Evolutionary conservation across 92 coral and sea anemone species (phyloP).

Genomic region (Palythoa grandis): DNA sequence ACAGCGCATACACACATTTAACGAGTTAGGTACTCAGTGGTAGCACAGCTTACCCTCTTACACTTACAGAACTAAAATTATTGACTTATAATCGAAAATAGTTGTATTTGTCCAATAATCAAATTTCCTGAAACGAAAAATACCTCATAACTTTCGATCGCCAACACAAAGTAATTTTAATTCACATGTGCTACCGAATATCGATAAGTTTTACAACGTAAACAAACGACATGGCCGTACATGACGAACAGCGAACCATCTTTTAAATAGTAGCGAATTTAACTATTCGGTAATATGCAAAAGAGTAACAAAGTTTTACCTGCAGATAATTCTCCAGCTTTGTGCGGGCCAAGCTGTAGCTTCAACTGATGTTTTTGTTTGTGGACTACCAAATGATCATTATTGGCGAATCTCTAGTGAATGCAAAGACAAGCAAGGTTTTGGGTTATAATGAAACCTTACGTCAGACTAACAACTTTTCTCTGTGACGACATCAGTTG

Average conservation of each 20-base stretch:
- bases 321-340: slow-evolving; percentile 72
- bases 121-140: not conserved
- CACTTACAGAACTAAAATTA: not conserved
- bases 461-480: slow-evolving; percentile 76
- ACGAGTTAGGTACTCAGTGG: not conserved
- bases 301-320: slow-evolving; percentile 24
- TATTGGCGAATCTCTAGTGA: slow-evolving; percentile 94
- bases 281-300: not conserved
- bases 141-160: not conserved
- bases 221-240: not conserved
- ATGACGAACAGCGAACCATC: not conserved
- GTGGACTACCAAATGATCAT: slow-evolving; percentile 97
- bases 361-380: slow-evolving; percentile 95
- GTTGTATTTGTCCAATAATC: not conserved
- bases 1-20: not conserved
- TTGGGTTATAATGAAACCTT: slow-evolving; percentile 77
- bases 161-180: not conserved
- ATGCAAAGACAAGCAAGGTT: slow-evolving; percentile 43
- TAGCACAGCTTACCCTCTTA: not conserved
- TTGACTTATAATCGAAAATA: not conserved
- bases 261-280: not conserved
- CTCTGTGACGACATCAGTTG: slow-evolving; percentile 97
- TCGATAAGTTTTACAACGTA: not conserved
- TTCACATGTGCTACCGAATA: not conserved
- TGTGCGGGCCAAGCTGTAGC: slow-evolving; percentile 77